These are phyloP conservation scores for Luehdorfia chinensis DNA, from an alignment of 1,140 invertebrate species.

Conservation along the genomic window DNA sequence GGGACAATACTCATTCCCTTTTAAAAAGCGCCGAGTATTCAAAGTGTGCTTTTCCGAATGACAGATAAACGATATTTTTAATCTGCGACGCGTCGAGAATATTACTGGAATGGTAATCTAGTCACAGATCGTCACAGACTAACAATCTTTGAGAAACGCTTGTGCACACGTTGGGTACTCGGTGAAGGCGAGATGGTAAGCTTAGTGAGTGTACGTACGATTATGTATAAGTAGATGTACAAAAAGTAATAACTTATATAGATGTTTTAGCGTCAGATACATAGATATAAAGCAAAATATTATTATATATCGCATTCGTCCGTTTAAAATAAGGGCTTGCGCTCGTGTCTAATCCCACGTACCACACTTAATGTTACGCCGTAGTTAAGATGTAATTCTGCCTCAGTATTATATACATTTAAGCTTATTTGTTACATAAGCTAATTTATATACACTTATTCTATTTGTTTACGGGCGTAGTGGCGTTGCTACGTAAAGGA, in stretches of 20 bases:
- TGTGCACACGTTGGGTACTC: slow-evolving; percentile 57
- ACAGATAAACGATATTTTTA: neutral
- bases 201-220: slow-evolving; percentile 75
- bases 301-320: slow-evolving; percentile 77
- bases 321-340: slow-evolving; percentile 75
- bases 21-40: slow-evolving; percentile 53
- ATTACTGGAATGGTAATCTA: neutral
- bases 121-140: slow-evolving; percentile 8
- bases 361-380: slow-evolving; percentile 75
- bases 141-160: neutral
- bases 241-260: slow-evolving; percentile 77
- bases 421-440: slow-evolving; percentile 77
- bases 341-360: slow-evolving; percentile 74
- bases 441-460: slow-evolving; percentile 76
- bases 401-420: slow-evolving; percentile 77
- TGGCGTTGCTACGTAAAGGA: slow-evolving; percentile 64
- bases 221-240: slow-evolving; percentile 77
- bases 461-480: slow-evolving; percentile 69
- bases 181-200: slow-evolving; percentile 57
- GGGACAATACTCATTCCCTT: slow-evolving; percentile 67
- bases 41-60: slow-evolving; percentile 40
- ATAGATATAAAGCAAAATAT: slow-evolving; percentile 77
- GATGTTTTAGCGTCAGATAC: slow-evolving; percentile 77
- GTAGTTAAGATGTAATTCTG: slow-evolving; percentile 77
- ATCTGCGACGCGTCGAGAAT: neutral